These are phyloP conservation scores for Leptopilina myrica DNA, from an alignment of 2,888 invertebrate genomes.

Conservation along the genomic window DNA sequence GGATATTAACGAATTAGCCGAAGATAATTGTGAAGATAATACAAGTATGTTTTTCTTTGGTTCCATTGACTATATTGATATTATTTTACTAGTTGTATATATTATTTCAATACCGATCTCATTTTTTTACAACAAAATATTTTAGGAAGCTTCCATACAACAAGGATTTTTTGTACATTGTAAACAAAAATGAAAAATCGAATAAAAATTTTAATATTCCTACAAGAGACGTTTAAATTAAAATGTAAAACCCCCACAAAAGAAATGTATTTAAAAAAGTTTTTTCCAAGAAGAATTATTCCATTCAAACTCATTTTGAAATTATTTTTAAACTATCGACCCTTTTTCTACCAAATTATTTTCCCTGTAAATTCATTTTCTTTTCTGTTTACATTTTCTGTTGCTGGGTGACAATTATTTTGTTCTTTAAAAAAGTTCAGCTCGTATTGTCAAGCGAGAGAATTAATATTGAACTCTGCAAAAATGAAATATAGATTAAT, in stretches of 20 bases:
- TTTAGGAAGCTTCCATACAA: background rate
- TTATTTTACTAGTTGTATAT: background rate
- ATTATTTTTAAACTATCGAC: background rate
- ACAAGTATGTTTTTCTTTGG: conserved; percentile 50
- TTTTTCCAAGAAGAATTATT: no score
- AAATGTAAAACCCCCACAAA: background rate
- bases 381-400: background rate
- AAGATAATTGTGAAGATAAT: conserved; percentile 81
- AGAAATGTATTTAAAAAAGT: no score
- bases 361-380: background rate
- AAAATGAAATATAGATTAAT: no score
- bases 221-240: background rate
- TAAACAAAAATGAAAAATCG: background rate
- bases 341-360: background rate
- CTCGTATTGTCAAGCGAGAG: background rate
- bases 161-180: background rate
- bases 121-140: conserved; percentile 50
- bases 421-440: background rate
- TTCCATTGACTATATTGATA: conserved; percentile 10
- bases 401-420: background rate
- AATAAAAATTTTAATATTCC: background rate
- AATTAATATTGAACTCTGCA: background rate
- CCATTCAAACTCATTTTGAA: no score
- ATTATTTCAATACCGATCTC: conserved; percentile 23
- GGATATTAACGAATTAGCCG: conserved; percentile 94